phyloP scores from a whole-genome alignment of 53 echinoderm and acorn worm species.

The Hippasteria phrygiana region DNA sequence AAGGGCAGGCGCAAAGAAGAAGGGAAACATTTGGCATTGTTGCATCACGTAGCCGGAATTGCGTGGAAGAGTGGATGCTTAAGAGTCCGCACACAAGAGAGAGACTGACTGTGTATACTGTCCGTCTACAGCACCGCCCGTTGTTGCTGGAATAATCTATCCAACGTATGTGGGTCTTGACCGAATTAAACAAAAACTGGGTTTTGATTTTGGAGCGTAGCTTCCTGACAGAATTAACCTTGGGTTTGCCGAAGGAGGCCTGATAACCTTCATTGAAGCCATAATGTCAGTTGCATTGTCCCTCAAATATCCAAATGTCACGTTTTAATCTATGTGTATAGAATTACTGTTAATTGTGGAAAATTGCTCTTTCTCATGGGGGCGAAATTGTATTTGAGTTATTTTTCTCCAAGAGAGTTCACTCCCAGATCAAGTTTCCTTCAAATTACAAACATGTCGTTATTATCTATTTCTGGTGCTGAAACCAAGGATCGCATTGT shows the following conservation, averaged over 20 bases:
- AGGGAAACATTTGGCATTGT: not conserved
- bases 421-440: too few species aligned
- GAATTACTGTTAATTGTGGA: too few species aligned
- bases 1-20: not conserved
- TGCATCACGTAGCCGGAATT: constrained; percentile 22
- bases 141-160: too few species aligned
- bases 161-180: not conserved
- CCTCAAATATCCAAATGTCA: not conserved
- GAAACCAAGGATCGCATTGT: too few species aligned
- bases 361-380: too few species aligned
- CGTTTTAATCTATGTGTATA: not conserved
- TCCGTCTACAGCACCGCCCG: too few species aligned
- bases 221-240: not conserved
- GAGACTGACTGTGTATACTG: not conserved
- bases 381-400: too few species aligned
- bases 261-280: not conserved
- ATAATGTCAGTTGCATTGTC: not conserved
- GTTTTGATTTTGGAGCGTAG: not conserved
- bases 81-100: not conserved
- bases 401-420: too few species aligned
- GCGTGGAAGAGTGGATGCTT: not conserved
- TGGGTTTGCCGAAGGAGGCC: not conserved
- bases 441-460: too few species aligned
- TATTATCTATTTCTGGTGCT: too few species aligned
- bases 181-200: not conserved